A percentile compares a stretch with the other conserved stretches of the same genome.
Evolutionary conservation across 2,797 vertebrate genomes (phyloP).

Genomic region (Sebastiscus tertius): DNA sequence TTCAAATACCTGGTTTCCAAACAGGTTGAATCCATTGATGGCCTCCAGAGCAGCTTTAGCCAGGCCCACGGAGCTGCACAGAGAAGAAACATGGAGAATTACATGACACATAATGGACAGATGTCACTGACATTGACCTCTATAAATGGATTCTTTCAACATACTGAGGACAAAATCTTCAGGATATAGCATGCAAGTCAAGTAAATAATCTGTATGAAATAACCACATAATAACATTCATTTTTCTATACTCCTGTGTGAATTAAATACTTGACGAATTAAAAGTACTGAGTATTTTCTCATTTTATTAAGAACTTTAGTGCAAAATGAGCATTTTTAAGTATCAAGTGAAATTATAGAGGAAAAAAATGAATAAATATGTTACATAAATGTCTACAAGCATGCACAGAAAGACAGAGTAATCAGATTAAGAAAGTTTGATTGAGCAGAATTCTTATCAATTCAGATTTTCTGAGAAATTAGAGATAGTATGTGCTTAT

Average conservation of each 20-base stretch:
- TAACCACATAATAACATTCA: too few species aligned
- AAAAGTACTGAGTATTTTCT: neutral
- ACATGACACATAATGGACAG: neutral
- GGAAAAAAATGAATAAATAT: too few species aligned
- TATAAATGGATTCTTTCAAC: too few species aligned
- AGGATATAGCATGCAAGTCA: neutral
- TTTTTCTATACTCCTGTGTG: neutral
- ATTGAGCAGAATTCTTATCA: neutral
- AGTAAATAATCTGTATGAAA: neutral
- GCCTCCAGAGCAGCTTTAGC: conserved; percentile 98
- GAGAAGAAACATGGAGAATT: conserved; percentile 2
- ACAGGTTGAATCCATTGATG: conserved; percentile 99
- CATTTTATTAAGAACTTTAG: too few species aligned
- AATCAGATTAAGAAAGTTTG: neutral
- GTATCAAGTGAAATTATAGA: too few species aligned
- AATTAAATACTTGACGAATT: neutral
- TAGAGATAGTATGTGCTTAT: neutral
- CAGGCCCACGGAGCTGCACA: conserved; percentile 92
- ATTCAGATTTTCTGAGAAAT: neutral
- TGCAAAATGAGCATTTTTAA: too few species aligned
- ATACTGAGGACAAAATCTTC: too few species aligned
- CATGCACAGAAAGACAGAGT: too few species aligned
- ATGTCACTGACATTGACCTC: neutral
- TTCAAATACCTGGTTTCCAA: conserved; percentile 95
- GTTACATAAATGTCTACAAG: too few species aligned